Percentiles rank a stretch among this genome's conserved stretches.
These are phyloP conservation scores for Rhabdornis inornatus DNA, from an alignment of 2,113 vertebrate species.

Conservation along the genomic window DNA sequence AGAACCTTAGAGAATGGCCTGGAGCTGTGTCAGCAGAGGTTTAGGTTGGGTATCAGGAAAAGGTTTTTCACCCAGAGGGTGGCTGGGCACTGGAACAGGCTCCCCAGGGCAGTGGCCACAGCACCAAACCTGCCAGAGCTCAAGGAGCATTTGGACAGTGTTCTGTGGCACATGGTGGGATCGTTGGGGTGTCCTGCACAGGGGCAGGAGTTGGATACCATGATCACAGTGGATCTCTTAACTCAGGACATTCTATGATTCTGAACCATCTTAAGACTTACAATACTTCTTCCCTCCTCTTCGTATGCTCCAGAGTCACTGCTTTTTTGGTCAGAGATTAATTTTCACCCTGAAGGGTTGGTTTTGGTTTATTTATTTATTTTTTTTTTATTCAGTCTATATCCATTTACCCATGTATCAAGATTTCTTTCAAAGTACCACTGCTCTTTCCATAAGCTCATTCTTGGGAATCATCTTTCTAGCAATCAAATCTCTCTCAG, in stretches of 20 bases:
- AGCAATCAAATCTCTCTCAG: background rate
- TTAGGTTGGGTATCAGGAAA: background rate
- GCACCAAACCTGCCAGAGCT: background rate
- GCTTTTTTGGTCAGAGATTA: background rate
- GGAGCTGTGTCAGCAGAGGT: background rate
- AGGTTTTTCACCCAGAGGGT: background rate
- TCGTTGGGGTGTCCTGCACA: background rate
- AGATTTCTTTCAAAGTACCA: background rate
- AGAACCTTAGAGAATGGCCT: background rate
- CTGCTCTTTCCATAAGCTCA: background rate
- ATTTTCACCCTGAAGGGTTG: background rate
- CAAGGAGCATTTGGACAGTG: background rate
- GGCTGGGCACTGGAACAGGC: fast-evolving
- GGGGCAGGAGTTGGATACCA: background rate
- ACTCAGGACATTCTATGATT: background rate
- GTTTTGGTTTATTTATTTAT: too few relatives aligned
- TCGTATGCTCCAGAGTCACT: background rate
- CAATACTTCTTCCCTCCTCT: background rate
- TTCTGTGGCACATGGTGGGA: background rate
- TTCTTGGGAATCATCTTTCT: background rate
- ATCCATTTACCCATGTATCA: background rate
- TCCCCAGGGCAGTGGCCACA: background rate
- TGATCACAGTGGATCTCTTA: background rate
- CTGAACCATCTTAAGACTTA: background rate
- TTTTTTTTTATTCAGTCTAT: background rate